Evolutionary conservation across 2,888 invertebrate genomes (phyloP), one percentile per base, ranked within the genome.

Genomic region (Drosophila anomalata): DNA sequence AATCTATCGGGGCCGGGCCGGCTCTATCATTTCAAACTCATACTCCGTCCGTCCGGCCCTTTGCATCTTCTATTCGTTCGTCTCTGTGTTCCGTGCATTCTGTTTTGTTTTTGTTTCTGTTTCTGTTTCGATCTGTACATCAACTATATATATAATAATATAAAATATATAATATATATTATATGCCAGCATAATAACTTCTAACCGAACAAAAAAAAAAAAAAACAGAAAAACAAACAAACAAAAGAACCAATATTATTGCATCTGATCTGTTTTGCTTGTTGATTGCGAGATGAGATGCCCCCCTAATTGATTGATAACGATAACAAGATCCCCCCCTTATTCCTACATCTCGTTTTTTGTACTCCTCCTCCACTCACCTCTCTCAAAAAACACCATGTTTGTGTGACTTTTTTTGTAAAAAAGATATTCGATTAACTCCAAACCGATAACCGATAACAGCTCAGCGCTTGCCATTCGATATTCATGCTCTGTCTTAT

Each of bases 261-360:
- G 68, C 69, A 68, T 36, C 50, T 68, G 56, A 71, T 68, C 39
- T 70, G 44, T 60, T 70, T 70, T 71, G 47, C 52, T 70, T 60
- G 55, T 46, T 51, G 72, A 68, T 47, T 67, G 68, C 54, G 36
- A 36, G 65, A 65, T 53, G 20, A 6, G 20, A 6, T 9, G 8
- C 14, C n/a, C 0, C n/a, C n/a, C 17, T 17, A 17, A 1, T 17
- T 22, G 33, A 42, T 14, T 17, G 51, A 56, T 48, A 9, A 54
- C 29, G 20, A 31, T 62, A 62, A 62, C 61, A 7, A 42, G 48
- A 56, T 33, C 20, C 33, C 17, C 22, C 39, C 31, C 41, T 42
- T 62, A 62, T 33, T n/a, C 41, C 36, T 24, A 4, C 46, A 46
- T 47, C 39, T 57, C 12, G 46, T 36, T 44, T 44, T 20, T 46